Percentiles rank a stretch among this genome's conserved stretches.
Evolutionary conservation across 2,888 invertebrate genomes (phyloP).

Genomic region (Hyalella azteca): DNA sequence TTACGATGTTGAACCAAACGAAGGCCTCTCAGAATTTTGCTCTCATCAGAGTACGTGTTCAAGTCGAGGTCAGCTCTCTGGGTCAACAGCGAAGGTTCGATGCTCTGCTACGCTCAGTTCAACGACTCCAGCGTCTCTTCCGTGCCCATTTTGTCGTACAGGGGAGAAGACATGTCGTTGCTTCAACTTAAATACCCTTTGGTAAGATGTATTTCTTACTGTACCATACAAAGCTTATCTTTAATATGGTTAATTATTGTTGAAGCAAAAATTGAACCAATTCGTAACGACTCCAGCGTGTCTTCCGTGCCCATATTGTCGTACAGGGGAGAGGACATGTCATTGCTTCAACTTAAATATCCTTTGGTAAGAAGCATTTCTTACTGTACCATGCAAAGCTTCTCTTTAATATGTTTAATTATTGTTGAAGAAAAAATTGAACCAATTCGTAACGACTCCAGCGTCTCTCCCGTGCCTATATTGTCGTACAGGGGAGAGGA

Average conservation of each 20-base stretch:
- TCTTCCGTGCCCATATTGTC: constrained; percentile 60
- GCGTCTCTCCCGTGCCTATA: constrained; percentile 67
- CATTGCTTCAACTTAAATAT: constrained; percentile 44
- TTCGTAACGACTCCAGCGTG: constrained; percentile 84
- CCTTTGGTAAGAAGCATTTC: constrained; percentile 52
- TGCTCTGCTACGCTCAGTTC: constrained; percentile 86
- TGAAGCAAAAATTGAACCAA: no score
- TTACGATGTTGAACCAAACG: not conserved
- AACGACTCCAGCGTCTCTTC: constrained; percentile 78
- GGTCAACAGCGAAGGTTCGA: constrained; percentile 87
- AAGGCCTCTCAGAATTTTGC: not conserved
- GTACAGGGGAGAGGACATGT: constrained; percentile 44
- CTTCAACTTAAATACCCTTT: constrained; percentile 48
- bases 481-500: constrained; percentile 46
- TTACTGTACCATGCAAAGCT: no score
- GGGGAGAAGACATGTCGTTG: constrained; percentile 42
- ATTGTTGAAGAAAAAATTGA: no score
- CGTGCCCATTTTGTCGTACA: constrained; percentile 51
- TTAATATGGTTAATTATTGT: no score
- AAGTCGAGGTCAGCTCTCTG: constrained; percentile 84
- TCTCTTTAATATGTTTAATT: no score
- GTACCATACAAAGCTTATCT: no score
- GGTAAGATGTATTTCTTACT: no score
- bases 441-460: constrained; percentile 85
- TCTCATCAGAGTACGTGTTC: constrained; percentile 80